Conservation (phyloP, 2,797 vertebrate genomes). For the Monodelphis domestica region DNA sequence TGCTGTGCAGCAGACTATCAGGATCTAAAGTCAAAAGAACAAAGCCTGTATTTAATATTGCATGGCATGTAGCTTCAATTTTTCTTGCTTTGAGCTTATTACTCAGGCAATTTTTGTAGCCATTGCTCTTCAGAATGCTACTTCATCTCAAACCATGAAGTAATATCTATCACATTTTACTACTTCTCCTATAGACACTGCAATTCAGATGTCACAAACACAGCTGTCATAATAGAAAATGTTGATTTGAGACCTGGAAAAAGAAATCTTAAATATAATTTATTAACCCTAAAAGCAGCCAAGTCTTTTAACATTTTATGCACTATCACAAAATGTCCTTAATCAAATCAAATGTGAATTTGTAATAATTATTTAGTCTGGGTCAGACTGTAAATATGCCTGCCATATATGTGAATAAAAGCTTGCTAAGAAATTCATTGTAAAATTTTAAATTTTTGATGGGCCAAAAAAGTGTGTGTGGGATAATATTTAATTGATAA, state of each 20-base stretch:
- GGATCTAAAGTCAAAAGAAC: slow-evolving; percentile 86
- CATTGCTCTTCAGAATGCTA: background rate
- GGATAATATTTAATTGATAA: background rate
- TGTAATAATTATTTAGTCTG: slow-evolving; percentile 39
- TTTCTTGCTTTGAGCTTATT: background rate
- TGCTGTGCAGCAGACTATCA: slow-evolving; percentile 95
- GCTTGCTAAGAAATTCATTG: background rate
- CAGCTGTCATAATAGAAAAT: background rate
- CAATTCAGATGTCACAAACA: background rate
- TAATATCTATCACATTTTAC: background rate
- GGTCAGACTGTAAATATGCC: background rate
- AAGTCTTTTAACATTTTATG: slow-evolving; percentile 42
- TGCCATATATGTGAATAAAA: background rate
- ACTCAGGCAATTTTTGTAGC: slow-evolving; percentile 7
- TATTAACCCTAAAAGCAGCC: slow-evolving; percentile 34
- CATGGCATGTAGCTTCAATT: background rate
- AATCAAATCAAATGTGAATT: slow-evolving; percentile 16
- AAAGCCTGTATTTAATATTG: slow-evolving; percentile 42
- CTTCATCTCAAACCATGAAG: background rate
- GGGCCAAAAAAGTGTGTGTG: background rate
- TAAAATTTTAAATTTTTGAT: background rate
- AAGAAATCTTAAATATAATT: slow-evolving; percentile 4
- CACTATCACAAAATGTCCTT: slow-evolving; percentile 6
- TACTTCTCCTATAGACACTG: background rate
- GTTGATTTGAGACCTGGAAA: background rate